A percentile compares a stretch with the other conserved stretches of the same genome.
Evolutionary conservation across 2,113 vertebrate genomes (phyloP).

Genomic region (Hypocryptadius cinnamomeus): DNA sequence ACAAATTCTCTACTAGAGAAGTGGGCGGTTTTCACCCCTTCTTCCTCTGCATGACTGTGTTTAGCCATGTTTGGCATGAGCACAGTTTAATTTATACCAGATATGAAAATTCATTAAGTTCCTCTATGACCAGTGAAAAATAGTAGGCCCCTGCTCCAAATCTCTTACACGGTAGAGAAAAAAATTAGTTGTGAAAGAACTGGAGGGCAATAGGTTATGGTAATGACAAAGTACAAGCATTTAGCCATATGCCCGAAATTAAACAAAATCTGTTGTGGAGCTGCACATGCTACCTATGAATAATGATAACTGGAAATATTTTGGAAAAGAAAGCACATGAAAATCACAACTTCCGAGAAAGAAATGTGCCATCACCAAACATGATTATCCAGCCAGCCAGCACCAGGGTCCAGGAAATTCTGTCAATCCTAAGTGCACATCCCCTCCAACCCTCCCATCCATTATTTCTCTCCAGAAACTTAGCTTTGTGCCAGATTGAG

Average conservation of each 20-base stretch:
- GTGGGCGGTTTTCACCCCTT: background rate
- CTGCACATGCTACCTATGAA: background rate
- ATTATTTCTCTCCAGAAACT: background rate
- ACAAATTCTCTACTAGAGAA: background rate
- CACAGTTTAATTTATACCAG: fast-evolving
- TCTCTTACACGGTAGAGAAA: background rate
- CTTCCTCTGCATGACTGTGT: background rate
- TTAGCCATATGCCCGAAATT: background rate
- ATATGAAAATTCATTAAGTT: background rate
- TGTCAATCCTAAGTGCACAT: background rate
- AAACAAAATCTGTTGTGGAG: background rate
- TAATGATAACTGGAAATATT: background rate
- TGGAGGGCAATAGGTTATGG: background rate
- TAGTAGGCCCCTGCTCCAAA: background rate
- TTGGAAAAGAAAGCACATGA: background rate
- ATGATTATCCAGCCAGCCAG: background rate
- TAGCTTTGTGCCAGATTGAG: background rate
- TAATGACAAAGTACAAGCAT: background rate
- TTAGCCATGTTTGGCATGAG: background rate
- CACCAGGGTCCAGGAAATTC: background rate
- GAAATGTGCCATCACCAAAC: background rate
- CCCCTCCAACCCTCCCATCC: background rate
- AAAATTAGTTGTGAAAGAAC: background rate
- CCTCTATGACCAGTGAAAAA: background rate
- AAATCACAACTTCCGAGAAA: background rate